Base-by-base conservation (phyloP, 53 echinoderm and acorn worm species). In the Antedon mediterranea region DNA sequence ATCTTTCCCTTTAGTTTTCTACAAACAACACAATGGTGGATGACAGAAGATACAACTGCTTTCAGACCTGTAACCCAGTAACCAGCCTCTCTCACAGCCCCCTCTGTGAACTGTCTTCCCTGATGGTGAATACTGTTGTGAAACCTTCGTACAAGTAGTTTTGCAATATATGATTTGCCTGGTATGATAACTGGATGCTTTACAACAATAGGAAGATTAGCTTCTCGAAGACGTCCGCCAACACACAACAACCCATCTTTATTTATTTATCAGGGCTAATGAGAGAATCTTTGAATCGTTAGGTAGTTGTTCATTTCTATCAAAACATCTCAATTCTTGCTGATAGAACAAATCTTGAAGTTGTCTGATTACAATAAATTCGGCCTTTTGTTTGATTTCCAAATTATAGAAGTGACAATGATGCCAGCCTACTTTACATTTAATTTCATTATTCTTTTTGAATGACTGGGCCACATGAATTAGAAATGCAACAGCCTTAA, bases 1-100 rank as follows among this genome's bases (percentile, higher is more conserved):
- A 33, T 37, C 76, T 73, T 71, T 27, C 86, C 78, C 30, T 43
- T 26, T 23, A 78, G 43, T 32, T 28, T 20, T 43, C 78, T 29
- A 28, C 78, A 78, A 14, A 43, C 5, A 29, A 78, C 78, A 20
- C 78, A 78, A 78, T 78, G 78, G 32, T 78, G 34, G 1, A 78
- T 43, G 31, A 78, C 43, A 4, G 78, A 78, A 28, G 78, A 78
- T 31, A 79, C 32, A 28, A 79, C 2, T 13, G 34, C 31, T 34
- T 79, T 79, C 18, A 71, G 30, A n/a, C 79, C 79, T 2, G 79
- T 79, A 32, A 79, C 71, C 79, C 79, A 79, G 28, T 71, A 79
- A 26, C 79, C 78, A 11, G n/a, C 42, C n/a, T n/a, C 57, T n/a
- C 80, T 3, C 28, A 79, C 13, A 28, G 72, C 80, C 18, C 80